Conservation (phyloP, 2,113 vertebrate genomes). For the Puffinus mauretanicus region DNA sequence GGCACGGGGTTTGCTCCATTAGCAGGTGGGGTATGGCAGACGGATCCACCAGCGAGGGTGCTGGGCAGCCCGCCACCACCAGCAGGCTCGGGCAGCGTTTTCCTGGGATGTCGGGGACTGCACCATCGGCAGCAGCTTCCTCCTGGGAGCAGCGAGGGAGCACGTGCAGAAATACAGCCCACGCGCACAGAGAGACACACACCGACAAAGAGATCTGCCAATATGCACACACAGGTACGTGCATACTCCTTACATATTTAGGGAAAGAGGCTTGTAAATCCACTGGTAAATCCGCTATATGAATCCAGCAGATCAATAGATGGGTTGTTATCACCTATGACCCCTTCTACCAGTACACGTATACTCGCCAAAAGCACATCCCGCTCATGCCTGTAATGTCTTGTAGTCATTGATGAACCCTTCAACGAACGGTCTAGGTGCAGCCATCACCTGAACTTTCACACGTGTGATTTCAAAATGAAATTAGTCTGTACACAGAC, state of each 20-base stretch:
- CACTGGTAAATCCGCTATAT: accelerated
- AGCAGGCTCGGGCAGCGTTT: no score
- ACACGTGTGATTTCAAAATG: accelerated
- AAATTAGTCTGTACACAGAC: not conserved
- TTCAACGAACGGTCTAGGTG: accelerated
- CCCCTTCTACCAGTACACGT: not conserved
- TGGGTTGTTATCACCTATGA: not conserved
- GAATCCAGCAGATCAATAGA: not conserved
- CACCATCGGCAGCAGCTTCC: not conserved
- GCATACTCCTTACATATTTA: accelerated
- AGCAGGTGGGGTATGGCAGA: accelerated
- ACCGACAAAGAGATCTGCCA: no score
- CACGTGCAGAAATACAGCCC: not conserved
- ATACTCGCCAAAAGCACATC: not conserved
- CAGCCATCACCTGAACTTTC: not conserved
- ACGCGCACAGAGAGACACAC: not conserved
- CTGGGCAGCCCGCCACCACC: not conserved
- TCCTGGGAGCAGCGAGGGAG: no score
- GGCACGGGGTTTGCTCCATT: not conserved
- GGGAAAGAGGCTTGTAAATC: not conserved
- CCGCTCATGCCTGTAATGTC: not conserved
- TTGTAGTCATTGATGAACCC: not conserved
- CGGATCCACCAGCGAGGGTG: no score
- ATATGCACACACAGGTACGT: accelerated
- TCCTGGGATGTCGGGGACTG: not conserved